Evolutionary conservation across 1,140 invertebrate genomes (phyloP), one percentile per base, ranked within the genome.

Genomic region (Vollenhovia emeryi): DNA sequence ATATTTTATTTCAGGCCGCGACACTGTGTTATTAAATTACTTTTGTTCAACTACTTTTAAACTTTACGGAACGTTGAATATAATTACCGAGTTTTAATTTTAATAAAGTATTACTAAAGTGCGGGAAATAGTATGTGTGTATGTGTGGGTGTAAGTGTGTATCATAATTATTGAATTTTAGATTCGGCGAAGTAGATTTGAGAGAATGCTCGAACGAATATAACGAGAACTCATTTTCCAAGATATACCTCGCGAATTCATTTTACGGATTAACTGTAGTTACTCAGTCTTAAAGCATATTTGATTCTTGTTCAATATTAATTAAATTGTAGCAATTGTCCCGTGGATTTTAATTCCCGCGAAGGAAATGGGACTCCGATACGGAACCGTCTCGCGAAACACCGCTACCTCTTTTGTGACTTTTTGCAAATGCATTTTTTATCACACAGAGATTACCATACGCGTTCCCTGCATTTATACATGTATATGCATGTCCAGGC

Each of bases 251-350:
- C 36, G 9, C 24, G 18, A 62, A 62, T 45, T 62, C 24, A 30
- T 30, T 76, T 40, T 24, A 60, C 18, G 18, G 5, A 30, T 73
- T 74, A 30, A 76, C 11, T 24, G 18, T 43, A 45, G 5, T 75
- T 59, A 43, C 0, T 43, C 24, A 27, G 18, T n/a, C 24, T 59
- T 75, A 60, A 62, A 43, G 36, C 36, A 18, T 21, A 76, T 45
- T 43, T 33, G 18, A 76, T n/a, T 62, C 24, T 66, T 50, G 7
- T 64, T 79, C 24, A 68, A 21, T 52, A 79, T 60, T 64, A 66
- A 66, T 64, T 57, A 66, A 59, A 40, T 52, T 50, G 7, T 45
- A 76, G 45, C 11, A 30, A 18, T 52, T 15, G 30, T 15, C 0
- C 9, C 9, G 21, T 27, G 27, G 11, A 21, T 60, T n/a, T 40